Conservation (phyloP, 2,113 vertebrate genomes). For the Aspiorhynchus laticeps region DNA sequence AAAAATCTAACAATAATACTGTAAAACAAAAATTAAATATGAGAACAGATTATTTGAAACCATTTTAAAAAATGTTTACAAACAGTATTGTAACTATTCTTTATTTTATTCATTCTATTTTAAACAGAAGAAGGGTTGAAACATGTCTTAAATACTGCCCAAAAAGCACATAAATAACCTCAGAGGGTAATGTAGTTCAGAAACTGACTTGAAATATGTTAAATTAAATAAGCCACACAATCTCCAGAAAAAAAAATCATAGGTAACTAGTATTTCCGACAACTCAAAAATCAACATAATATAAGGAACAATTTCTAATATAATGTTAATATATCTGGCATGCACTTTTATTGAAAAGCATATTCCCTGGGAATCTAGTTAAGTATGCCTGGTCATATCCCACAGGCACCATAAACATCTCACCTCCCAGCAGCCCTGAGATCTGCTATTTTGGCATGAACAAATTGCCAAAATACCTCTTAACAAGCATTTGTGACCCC, state of each 20-base stretch:
- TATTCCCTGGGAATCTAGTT: neutral
- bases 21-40: too few species aligned
- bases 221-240: neutral
- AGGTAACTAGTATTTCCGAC: neutral
- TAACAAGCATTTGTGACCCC: neutral
- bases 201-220: too few species aligned
- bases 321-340: neutral
- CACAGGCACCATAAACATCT: slow-evolving; percentile 5
- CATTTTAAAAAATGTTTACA: neutral
- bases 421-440: slow-evolving; percentile 10
- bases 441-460: neutral
- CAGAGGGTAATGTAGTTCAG: too few species aligned
- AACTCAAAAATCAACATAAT: neutral
- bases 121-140: too few species aligned
- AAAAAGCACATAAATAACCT: too few species aligned
- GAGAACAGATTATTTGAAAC: neutral
- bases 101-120: too few species aligned
- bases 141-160: too few species aligned
- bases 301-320: neutral
- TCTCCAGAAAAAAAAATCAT: neutral
- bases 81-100: neutral
- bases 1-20: too few species aligned
- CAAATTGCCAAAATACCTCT: neutral
- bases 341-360: neutral
- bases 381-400: slow-evolving; percentile 9